These are phyloP conservation scores for Glaucomys volans DNA, from an alignment of 2,113 vertebrate genomes.

Conservation along the genomic window DNA sequence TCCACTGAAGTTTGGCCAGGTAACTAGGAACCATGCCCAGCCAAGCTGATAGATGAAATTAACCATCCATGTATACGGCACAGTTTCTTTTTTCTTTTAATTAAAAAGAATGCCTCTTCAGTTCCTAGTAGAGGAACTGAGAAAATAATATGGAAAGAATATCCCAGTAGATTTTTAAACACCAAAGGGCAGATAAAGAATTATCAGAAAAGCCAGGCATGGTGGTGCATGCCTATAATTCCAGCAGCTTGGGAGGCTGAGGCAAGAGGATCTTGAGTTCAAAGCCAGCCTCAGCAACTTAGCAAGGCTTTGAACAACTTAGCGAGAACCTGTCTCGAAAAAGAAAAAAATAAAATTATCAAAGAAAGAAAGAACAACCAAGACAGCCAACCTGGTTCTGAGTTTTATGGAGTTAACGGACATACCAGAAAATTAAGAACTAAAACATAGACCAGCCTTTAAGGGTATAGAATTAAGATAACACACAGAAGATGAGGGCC, in stretches of 20 bases:
- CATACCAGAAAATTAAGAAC: background rate
- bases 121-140: background rate
- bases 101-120: background rate
- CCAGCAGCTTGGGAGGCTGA: too few relatives aligned
- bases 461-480: background rate
- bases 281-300: too few relatives aligned
- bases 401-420: background rate
- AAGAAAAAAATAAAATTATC: background rate
- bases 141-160: background rate
- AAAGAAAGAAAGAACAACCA: background rate
- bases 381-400: background rate
- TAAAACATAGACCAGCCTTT: background rate
- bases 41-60: background rate
- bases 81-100: background rate
- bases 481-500: background rate
- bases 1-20: background rate
- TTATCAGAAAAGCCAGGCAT: background rate
- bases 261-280: too few relatives aligned
- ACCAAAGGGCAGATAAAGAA: background rate
- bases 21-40: background rate
- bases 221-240: too few relatives aligned
- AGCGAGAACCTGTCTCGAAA: too few relatives aligned
- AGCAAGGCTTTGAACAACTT: too few relatives aligned
- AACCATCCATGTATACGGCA: background rate
- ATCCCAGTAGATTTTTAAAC: background rate